Conservation (phyloP, 2,797 vertebrate genomes). For the Echiichthys vipera region DNA sequence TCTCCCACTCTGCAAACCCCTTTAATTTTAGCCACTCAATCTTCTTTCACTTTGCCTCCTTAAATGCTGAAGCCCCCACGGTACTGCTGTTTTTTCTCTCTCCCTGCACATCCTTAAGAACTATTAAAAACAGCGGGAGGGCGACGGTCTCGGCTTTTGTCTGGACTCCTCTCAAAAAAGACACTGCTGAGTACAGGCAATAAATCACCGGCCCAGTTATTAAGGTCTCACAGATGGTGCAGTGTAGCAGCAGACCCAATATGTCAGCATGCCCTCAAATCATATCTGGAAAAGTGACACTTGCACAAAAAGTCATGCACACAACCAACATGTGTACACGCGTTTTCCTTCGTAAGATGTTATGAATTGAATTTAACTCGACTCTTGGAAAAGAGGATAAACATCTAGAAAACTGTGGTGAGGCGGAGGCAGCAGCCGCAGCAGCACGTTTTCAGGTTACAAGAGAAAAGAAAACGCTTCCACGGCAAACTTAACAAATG, state of each 20-base stretch:
- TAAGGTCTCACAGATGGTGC: conserved; percentile 67
- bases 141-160: conserved; percentile 71
- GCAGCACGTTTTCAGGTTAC: background rate
- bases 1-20: conserved; percentile 7
- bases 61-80: conserved; percentile 51
- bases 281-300: background rate
- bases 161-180: conserved; percentile 65
- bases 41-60: conserved; percentile 47
- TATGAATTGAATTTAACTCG: background rate
- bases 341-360: too few relatives aligned
- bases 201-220: conserved; percentile 82
- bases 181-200: conserved; percentile 78
- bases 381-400: conserved; percentile 74
- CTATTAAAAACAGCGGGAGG: conserved; percentile 84
- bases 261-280: conserved; percentile 5
- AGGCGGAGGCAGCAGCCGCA: too few relatives aligned
- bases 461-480: too few relatives aligned
- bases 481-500: background rate
- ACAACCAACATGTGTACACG: background rate
- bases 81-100: conserved; percentile 29
- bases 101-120: conserved; percentile 68
- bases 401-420: conserved; percentile 82
- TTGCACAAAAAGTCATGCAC: background rate
- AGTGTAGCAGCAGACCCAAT: conserved; percentile 12
- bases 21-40: conserved; percentile 49